Conservation (phyloP, 2,888 invertebrate genomes). For the Maniola hyperantus region DNA sequence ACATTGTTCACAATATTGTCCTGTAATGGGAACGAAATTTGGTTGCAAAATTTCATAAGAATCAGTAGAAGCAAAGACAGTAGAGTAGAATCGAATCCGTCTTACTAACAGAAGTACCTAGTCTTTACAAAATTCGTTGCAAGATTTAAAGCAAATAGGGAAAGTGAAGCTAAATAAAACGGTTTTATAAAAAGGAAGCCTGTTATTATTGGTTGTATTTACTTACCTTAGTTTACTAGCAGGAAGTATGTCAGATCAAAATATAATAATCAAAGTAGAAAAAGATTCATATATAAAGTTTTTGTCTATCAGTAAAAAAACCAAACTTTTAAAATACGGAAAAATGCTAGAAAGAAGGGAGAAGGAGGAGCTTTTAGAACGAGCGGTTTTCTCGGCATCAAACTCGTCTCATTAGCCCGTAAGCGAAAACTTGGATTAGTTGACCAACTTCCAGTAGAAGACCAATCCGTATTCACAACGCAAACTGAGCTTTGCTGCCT, state of each 20-base stretch:
- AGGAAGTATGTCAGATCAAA: background rate
- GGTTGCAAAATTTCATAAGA: too few relatives aligned
- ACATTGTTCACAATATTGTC: too few relatives aligned
- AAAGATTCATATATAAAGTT: background rate
- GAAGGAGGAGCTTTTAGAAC: background rate
- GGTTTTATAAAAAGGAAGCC: background rate
- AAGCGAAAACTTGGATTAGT: conserved; percentile 81
- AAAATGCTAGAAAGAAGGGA: background rate
- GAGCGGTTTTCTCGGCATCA: conserved; percentile 62
- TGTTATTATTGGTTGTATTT: background rate
- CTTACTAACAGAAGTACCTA: too few relatives aligned
- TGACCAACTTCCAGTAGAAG: conserved; percentile 68
- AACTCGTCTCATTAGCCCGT: conserved; percentile 79
- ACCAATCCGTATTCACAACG: conserved; percentile 41
- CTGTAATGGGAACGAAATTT: too few relatives aligned
- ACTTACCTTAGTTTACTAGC: background rate
- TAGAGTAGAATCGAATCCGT: too few relatives aligned
- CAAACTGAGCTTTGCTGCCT: conserved; percentile 42
- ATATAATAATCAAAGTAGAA: too few relatives aligned
- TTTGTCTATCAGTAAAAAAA: background rate
- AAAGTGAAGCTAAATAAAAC: background rate
- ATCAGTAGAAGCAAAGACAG: too few relatives aligned
- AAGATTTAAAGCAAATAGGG: background rate
- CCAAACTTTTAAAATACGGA: background rate
- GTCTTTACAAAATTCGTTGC: background rate